Evolutionary conservation across 2,113 vertebrate species (phyloP).

Genomic region (Daboia siamensis): DNA sequence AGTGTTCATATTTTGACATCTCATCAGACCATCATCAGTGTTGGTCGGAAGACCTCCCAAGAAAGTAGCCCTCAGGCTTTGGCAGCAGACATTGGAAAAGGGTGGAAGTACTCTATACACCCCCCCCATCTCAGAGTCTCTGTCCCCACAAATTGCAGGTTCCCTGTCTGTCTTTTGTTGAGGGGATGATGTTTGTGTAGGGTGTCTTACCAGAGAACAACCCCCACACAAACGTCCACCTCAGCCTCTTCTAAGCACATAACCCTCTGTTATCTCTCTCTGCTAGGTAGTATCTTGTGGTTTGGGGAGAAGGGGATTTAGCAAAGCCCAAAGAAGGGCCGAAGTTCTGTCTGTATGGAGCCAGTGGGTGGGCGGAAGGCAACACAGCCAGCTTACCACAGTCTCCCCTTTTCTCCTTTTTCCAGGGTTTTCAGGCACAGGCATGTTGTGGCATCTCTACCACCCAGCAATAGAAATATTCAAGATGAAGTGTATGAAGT

Average conservation of each 20-base stretch:
- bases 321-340: constrained; percentile 23
- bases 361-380: neutral
- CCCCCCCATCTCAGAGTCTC: constrained; percentile 47
- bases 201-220: neutral
- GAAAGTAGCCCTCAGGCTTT: constrained; percentile 54
- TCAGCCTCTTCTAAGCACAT: neutral
- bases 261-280: constrained; percentile 47
- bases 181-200: constrained; percentile 40
- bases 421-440: constrained; percentile 15
- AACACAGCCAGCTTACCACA: neutral
- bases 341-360: neutral
- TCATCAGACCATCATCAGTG: constrained; percentile 14
- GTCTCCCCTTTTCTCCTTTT: constrained; percentile 29
- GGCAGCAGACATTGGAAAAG: constrained; percentile 45
- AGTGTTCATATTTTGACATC: constrained; percentile 16
- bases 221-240: constrained; percentile 9
- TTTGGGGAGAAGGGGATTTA: constrained; percentile 15
- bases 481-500: neutral
- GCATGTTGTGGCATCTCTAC: neutral
- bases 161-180: constrained; percentile 61
- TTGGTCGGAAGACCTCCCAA: constrained; percentile 55
- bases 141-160: constrained; percentile 66
- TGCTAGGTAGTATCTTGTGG: constrained; percentile 62
- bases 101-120: constrained; percentile 30
- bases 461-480: neutral